Base-by-base conservation (phyloP, 2,113 vertebrate species). In the Eleginops maclovinus region DNA sequence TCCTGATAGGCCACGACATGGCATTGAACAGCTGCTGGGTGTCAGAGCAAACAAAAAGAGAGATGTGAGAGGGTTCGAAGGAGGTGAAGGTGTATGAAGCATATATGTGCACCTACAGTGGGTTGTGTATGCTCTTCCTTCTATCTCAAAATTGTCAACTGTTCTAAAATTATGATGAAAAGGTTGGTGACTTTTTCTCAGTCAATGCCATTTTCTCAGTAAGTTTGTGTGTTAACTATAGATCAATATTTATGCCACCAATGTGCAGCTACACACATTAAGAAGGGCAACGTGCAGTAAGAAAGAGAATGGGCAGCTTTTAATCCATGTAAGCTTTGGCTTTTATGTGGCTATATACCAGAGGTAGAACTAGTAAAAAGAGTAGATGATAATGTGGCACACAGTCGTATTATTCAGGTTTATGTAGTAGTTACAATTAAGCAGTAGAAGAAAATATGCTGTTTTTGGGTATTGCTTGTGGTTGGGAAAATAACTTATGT, bases 1-100 rank as follows among this genome's bases (percentile, higher is more conserved):
- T 65, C 76, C 56, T 66, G 54, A 80, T 75, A 56, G 82, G 68
- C 58, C 56, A 46, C 15, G 58, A 62, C 72, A 76, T 13, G 4
- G 53, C 59, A 46, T 65, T 14, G 63, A 70, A 85, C 75, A 88
- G 81, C 85, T 89, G 84, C 79, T 65, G 44, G 75, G 66, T 86
- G 79, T 87, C 72, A 75, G 10, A 28, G 58, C 2, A 36, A 8
- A 36, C 8, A 67, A 24, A 9, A 31, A 72, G 43, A 55, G 31
- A 53, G 16, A 59, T 31, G 31, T 63, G 43, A 64, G n/a, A 43
- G 61, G 31, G 24, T 59, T 65, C n/a, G 16, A 67, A 22, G 40
- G 21, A 51, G 26, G 60, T 11, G 40, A 53, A 65, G 11, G 43
- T 61, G 19, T 36, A 40, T 54, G 51, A 43, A 54, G 40, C 1